Base-by-base conservation (phyloP, 2,113 vertebrate genomes). In the Sporophila hypoxantha region DNA sequence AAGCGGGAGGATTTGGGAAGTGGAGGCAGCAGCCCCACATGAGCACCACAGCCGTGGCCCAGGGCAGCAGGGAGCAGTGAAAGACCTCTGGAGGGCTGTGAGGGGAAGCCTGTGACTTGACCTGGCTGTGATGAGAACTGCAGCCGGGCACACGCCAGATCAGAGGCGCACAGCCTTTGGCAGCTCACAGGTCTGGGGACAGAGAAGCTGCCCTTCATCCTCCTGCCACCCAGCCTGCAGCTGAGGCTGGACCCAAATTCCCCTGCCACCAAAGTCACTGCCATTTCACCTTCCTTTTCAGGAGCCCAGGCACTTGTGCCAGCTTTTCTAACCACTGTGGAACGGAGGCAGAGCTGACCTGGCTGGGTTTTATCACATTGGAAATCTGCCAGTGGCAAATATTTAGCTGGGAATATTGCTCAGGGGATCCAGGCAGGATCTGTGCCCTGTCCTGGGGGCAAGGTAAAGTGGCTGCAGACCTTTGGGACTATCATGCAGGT, bases 31-130 rank as follows among this genome's bases (percentile, higher is more conserved):
- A 64, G 53, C 50, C n/a, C 17, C 49, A 26, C 2, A 4, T 2
- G 13, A 79, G 26, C 53, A 70, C 16, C 30, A 34, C 1, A 4
- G 12, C 2, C 0, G 0, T 0, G 0, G 42, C 26, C 41, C 74
- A 69, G 27, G 36, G 65, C 27, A 65, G 65, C 71, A 75, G 34
- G 62, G 37, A 75, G 26, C 26, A 17, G 1, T 8, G 30, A 26
- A 39, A 46, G 29, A 70, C 5, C 22, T 41, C 8, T 6, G 3
- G 15, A 78, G 16, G 30, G 74, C 55, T 76, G 36, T 9, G 49
- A 60, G 64, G 76, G 44, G 29, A 81, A 70, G 67, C 5, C 47
- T 10, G 2, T 1, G 8, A 27, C 34, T 26, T 34, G 37, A 19
- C 11, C 41, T 6, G 27, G 42, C 37, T 1, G 0, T 0, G 2